phyloP scores from a whole-genome alignment of 2,888 invertebrate species.

The Nudaria mundana region DNA sequence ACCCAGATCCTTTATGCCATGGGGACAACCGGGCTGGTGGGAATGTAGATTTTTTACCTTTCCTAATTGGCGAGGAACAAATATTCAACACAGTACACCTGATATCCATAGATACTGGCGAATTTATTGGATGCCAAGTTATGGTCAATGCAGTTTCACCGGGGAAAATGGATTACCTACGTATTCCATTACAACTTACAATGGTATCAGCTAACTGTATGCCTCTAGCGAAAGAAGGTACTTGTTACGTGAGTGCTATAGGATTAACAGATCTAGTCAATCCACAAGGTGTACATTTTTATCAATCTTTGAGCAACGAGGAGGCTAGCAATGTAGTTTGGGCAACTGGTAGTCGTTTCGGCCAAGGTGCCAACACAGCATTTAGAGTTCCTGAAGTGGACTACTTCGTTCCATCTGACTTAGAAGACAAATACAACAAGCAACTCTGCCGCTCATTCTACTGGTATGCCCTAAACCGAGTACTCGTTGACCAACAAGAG shows the following conservation, averaged over 20 bases:
- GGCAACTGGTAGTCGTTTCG: constrained; percentile 52
- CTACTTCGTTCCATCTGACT: constrained; percentile 50
- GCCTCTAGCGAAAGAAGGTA: constrained; percentile 57
- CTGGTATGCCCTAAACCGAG: constrained; percentile 66
- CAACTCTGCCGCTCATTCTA: constrained; percentile 53
- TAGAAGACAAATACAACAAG: constrained; percentile 30
- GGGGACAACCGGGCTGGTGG: constrained; percentile 63
- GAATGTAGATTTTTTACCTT: constrained; percentile 60
- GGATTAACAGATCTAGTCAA: constrained; percentile 49
- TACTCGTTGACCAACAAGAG: constrained; percentile 51
- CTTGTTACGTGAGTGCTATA: constrained; percentile 57
- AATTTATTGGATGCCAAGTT: constrained; percentile 40
- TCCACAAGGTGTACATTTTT: constrained; percentile 48
- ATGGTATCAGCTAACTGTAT: constrained; percentile 67
- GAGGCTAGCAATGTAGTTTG: constrained; percentile 55
- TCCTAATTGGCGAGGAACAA: constrained; percentile 58
- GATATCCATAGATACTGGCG: constrained; percentile 44
- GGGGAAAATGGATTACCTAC: constrained; percentile 27
- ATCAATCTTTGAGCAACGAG: constrained; percentile 50
- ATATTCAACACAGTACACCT: constrained; percentile 44
- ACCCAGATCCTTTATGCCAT: constrained; percentile 55
- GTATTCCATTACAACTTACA: constrained; percentile 53
- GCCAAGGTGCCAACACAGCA: constrained; percentile 49
- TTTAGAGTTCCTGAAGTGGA: constrained; percentile 51
- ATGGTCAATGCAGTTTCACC: constrained; percentile 39